Percentiles rank a stretch among this genome's conserved stretches.
These are phyloP conservation scores for Sussaba pulchella DNA, from an alignment of 2,888 invertebrate genomes.

Conservation along the genomic window DNA sequence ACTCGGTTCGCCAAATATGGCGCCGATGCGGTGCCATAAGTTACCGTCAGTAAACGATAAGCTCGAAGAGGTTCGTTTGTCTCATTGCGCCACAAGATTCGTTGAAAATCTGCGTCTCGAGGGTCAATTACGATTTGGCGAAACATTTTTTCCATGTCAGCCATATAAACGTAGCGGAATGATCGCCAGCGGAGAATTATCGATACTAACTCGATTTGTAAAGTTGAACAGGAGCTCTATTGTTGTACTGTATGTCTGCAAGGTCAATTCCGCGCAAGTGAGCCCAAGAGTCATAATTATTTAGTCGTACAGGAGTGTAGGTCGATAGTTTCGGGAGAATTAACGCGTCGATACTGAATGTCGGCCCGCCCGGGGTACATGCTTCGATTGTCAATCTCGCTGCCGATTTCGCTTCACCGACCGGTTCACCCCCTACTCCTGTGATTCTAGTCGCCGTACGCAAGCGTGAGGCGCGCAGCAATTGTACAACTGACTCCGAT, in stretches of 20 bases:
- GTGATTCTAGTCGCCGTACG: neutral
- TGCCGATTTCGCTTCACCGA: neutral
- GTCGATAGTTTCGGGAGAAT: neutral
- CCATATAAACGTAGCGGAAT: conserved; percentile 42
- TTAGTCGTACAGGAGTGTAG: conserved; percentile 1
- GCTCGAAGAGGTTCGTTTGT: conserved; percentile 4
- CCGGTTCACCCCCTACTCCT: conserved; percentile 3
- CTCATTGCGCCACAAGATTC: conserved; percentile 71
- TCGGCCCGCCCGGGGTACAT: neutral
- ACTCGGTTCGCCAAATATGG: conserved; percentile 61
- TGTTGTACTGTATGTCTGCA: neutral
- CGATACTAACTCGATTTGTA: conserved; percentile 25
- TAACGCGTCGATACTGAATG: neutral
- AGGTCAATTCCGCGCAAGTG: conserved; percentile 1
- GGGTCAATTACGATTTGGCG: conserved; percentile 57
- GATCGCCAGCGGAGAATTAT: conserved; percentile 44
- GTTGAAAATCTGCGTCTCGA: conserved; percentile 55
- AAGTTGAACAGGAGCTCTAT: neutral
- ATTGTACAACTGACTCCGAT: neutral
- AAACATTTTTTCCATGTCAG: conserved; percentile 53
- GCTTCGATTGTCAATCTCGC: conserved; percentile 12
- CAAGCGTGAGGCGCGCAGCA: neutral
- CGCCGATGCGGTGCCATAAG: conserved; percentile 68
- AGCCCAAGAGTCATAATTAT: neutral
- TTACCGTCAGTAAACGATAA: conserved; percentile 67